phyloP scores from a whole-genome alignment of 1,140 invertebrate genomes.

The Scaptomyza hsui region DNA sequence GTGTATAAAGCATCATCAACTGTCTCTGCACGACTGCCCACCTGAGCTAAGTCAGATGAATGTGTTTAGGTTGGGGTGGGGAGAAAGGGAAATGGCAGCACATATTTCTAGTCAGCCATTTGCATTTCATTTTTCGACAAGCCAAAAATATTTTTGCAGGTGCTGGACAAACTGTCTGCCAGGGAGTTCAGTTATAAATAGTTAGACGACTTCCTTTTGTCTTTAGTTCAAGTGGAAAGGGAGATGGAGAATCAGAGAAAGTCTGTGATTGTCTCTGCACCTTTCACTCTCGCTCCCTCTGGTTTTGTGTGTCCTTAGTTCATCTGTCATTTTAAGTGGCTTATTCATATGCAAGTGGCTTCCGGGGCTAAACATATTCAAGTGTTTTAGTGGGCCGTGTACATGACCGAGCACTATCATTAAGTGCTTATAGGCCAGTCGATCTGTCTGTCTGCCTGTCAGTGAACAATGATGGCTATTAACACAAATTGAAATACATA shows the following conservation, averaged over 20 bases:
- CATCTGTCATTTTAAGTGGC: conserved; percentile 82
- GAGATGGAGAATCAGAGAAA: conserved; percentile 1
- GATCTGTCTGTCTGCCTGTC: conserved; percentile 1
- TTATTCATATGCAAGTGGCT: conserved; percentile 83
- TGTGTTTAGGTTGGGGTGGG: conserved; percentile 3
- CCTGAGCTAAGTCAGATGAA: conserved; percentile 54
- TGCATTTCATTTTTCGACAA: conserved; percentile 79
- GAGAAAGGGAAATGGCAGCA: conserved; percentile 49
- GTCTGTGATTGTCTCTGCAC: conserved; percentile 11
- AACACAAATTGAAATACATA: conserved; percentile 78
- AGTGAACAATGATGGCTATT: conserved; percentile 78
- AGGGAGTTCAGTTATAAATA: conserved; percentile 59
- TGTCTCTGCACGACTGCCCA: conserved; percentile 42
- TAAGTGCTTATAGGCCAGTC: conserved; percentile 74
- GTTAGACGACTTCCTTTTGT: conserved; percentile 73
- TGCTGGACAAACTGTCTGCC: conserved; percentile 31
- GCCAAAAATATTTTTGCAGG: conserved; percentile 62
- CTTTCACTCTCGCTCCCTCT: background rate
- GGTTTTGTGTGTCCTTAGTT: conserved; percentile 44
- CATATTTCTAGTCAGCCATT: conserved; percentile 70
- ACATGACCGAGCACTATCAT: conserved; percentile 81
- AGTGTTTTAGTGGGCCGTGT: conserved; percentile 81
- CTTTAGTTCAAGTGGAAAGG: conserved; percentile 61
- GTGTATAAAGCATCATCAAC: background rate
- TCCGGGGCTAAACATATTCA: conserved; percentile 82